Evolutionary conservation across 2,113 vertebrate species (phyloP).

Genomic region (Chaetura pelagica): DNA sequence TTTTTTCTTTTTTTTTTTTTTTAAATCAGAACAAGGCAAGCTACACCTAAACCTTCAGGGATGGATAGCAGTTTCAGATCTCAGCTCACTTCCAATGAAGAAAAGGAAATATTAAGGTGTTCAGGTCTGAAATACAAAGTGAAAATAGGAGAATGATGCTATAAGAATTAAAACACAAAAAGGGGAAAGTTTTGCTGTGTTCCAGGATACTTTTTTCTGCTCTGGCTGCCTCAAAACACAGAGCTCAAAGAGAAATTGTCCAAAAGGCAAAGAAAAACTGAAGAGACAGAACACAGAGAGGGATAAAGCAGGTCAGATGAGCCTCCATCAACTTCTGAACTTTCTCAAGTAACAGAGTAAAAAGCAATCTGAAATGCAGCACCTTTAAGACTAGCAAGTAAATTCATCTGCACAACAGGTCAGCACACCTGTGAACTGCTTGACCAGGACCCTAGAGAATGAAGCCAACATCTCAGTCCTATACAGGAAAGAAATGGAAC

Average conservation of each 20-base stretch:
- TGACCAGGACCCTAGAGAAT: neutral
- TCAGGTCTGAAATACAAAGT: neutral
- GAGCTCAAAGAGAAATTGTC: neutral
- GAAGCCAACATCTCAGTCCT: neutral
- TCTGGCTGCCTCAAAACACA: neutral
- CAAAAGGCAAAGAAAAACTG: neutral
- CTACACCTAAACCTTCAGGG: neutral
- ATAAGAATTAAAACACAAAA: neutral
- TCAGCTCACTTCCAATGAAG: neutral
- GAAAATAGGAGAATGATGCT: neutral
- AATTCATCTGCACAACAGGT: neutral
- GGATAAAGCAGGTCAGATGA: neutral
- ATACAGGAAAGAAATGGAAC: neutral
- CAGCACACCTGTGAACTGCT: neutral
- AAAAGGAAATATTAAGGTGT: neutral
- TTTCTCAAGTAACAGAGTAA: neutral
- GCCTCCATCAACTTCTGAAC: neutral
- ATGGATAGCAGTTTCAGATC: neutral
- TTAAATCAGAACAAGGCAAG: neutral
- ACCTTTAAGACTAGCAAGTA: neutral
- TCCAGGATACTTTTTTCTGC: neutral
- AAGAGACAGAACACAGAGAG: neutral
- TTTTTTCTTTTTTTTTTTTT: neutral
- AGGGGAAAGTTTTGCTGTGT: neutral
- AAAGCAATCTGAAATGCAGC: neutral